Evolutionary conservation across 2,888 invertebrate genomes (phyloP).

Genomic region (Uloborus plumipes): DNA sequence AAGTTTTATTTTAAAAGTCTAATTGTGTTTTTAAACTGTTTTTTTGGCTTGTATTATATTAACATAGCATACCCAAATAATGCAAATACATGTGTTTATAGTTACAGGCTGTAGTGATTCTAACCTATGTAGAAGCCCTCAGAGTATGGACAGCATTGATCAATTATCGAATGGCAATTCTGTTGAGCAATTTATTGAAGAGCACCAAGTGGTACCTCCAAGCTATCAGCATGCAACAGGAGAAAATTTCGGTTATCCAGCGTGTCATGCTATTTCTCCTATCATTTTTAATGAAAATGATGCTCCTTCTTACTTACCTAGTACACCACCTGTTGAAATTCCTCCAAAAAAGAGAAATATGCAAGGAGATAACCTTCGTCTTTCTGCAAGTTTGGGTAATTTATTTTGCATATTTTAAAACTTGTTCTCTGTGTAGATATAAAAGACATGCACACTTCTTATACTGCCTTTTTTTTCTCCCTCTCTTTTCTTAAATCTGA

Average conservation of each 20-base stretch:
- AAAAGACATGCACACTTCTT: neutral
- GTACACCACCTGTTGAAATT: constrained; percentile 56
- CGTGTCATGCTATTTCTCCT: constrained; percentile 35
- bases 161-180: constrained; percentile 52
- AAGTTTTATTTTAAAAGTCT: too few species aligned
- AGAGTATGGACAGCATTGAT: constrained; percentile 51
- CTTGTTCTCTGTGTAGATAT: too few species aligned
- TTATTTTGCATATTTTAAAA: neutral
- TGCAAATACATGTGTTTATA: neutral
- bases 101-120: constrained; percentile 50
- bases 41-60: too few species aligned
- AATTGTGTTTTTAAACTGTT: too few species aligned
- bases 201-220: constrained; percentile 58
- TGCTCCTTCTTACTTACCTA: constrained; percentile 25
- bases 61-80: neutral
- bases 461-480: neutral
- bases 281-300: constrained; percentile 28
- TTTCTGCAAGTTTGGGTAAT: constrained; percentile 53
- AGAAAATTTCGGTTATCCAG: constrained; percentile 49
- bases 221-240: constrained; percentile 63
- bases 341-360: constrained; percentile 58
- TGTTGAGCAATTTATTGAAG: constrained; percentile 52
- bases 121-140: constrained; percentile 50
- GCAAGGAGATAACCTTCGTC: constrained; percentile 33
- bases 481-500: too few species aligned